Evolutionary conservation across 1,140 invertebrate genomes (phyloP), one percentile per base, ranked within the genome.

Genomic region (Pseudomyrmex concolor): DNA sequence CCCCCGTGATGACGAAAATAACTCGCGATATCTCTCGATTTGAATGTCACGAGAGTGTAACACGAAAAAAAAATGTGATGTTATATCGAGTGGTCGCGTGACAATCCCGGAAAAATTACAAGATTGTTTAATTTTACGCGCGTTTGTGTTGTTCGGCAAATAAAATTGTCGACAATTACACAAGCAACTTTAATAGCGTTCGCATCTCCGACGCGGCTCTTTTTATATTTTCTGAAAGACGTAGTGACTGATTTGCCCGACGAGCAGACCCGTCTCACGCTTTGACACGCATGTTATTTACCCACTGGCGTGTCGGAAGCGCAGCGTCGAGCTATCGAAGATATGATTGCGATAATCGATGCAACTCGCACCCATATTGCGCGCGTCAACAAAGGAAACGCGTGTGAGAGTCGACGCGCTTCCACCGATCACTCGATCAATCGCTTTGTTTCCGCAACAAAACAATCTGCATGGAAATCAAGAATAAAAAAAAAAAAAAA

Each of bases 281-380:
- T 50, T 70, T 80, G 76, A 80, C 76, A 80, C 54, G 66, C 66
- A 22, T 80, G 55, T 80, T 80, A 71, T 80, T 80, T 59, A 70
- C 43, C 43, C 54, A 48, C 66, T 59, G 34, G 34, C 7, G 60
- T 59, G 76, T 70, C 64, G 76, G 64, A 78, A 78, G 64, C 64
- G 74, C 74, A 68, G 34, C 64, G 25, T 78, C 54, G 25, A 25
- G 51, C 17, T 17, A 63, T 51, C 59, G 64, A 78, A 78, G 64
- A 70, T 68, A 68, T 45, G 74, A 78, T 78, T 78, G 64, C 64
- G 70, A 70, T 70, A 78, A 78, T 78, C 64, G 57, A 78, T 25
- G 43, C 64, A 70, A 70, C 62, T 17, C 51, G 43, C 43, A 8
- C 50, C 2, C 54, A 19, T 25, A 59, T 78, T 59, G 34, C 59